Evolutionary conservation across 2,888 invertebrate genomes (phyloP), one percentile per base, ranked within the genome.

Genomic region (Coenonympha glycerion): DNA sequence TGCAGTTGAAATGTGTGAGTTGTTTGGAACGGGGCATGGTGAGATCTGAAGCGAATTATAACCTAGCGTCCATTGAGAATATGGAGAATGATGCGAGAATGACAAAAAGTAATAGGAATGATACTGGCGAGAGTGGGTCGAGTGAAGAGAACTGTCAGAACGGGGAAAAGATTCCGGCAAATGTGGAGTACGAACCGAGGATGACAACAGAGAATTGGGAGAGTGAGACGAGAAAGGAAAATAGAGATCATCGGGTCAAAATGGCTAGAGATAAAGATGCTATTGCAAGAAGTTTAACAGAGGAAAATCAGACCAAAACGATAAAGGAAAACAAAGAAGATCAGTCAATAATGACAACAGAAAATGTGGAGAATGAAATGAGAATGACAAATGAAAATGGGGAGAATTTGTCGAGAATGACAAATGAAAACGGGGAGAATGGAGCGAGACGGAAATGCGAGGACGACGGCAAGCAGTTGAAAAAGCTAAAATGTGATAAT

Each of bases 401-500:
- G 13, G 31, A 13, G 15, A 31, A 13, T n/a, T n/a, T n/a, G n/a
- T 31, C 13, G 15, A 6, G 19, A 11, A 4, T 11, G 3, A 4
- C 15, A 22, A 24, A 3, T 3, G 39, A 24, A 15, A 39, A 39
- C 2, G 22, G 37, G 9, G 37, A 75, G 41, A 73, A 68, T 36
- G 75, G 75, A 6, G 72, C 69, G 6, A 63, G 79, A 28, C 60
- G 76, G 37, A 76, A 73, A 64, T 70, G 70, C 31, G 75, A 73
- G 21, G 77, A 76, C 3, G 76, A 73, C 28, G 74, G 69, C 6
- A 78, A 75, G 52, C 65, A 71, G 63, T 64, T 76, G 55, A 81
- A 84, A 62, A 86, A 86, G 79, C 82, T 72, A 64, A 86, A 87
- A 81, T 87, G 86, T 86, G 87, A 87, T 86, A 86, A 75, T 72